Base-by-base conservation (phyloP, 2,888 invertebrate species). In the Calephelis perditalis region DNA sequence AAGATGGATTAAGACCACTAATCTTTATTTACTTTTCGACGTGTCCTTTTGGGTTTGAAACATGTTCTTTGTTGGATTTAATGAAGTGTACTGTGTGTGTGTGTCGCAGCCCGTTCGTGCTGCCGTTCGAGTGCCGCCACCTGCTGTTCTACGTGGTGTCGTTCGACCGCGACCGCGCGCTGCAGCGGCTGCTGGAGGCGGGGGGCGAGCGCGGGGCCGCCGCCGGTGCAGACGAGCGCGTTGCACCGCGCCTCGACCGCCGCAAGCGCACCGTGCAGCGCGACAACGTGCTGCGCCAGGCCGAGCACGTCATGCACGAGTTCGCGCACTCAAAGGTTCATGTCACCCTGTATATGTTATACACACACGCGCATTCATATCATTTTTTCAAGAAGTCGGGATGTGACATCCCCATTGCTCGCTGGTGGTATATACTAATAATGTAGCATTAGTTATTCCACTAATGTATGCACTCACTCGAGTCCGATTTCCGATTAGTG, bases 121-220 rank as follows among this genome's bases (percentile, higher is more conserved):
- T 99, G 79, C 98, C 99, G 60, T 99, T 99, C 89, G 98, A 99
- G 83, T 98, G 98, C 56, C 94, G 99, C 15, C 99, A 99, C 88
- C 92, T 99, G 75, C 86, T 99, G 68, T 97, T 99, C 91, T 99
- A 99, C 90, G 98, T 98, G 67, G 97, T 98, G 60, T 97, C 98
- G 65, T 99, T 99, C 88, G 99, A 99, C 91, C 95, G 99, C 62
- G 98, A 98, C 91, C 95, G 99, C 77, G 99, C 99, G 58, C 91
- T 99, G 72, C 98, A 98, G 88, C 94, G 99, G 63, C 92, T 99
- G 68, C 92, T 99, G 73, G 99, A 99, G 81, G 96, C 97, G 71
- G 95, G 97, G 59, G 97, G 97, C 7, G 97, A 97, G 88, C 90
- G 97, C 62, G 94, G 95, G 58, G 84, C 74, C 57, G 77, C 73